phyloP scores from a whole-genome alignment of 2,113 vertebrate species.

The Strix uralensis region DNA sequence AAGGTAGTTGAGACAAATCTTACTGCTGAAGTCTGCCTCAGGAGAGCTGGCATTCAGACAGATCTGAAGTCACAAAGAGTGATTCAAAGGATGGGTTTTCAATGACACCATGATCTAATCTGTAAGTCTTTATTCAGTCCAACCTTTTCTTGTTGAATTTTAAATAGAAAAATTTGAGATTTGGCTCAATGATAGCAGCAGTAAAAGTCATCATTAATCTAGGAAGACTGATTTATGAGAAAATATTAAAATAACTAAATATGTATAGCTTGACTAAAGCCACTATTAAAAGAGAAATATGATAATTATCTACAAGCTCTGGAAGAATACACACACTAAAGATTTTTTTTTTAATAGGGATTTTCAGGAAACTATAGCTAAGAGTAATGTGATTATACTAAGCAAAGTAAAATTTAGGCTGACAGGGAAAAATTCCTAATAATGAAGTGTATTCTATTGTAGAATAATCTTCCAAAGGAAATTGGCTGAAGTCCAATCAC shows the following conservation, averaged over 20 bases:
- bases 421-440: slow-evolving; percentile 5
- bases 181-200: background rate
- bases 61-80: background rate
- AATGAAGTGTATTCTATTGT: slow-evolving; percentile 27
- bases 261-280: slow-evolving; percentile 24
- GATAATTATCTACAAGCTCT: slow-evolving; percentile 40
- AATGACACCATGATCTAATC: slow-evolving; percentile 4
- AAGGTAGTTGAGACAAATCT: slow-evolving; percentile 1
- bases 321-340: slow-evolving; percentile 2
- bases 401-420: slow-evolving; percentile 45
- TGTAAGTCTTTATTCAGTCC: slow-evolving; percentile 4
- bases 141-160: slow-evolving; percentile 21
- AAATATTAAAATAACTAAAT: slow-evolving; percentile 57
- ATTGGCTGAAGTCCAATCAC: slow-evolving; percentile 9
- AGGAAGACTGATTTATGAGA: slow-evolving; percentile 8
- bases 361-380: slow-evolving; percentile 42
- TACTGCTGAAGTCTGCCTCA: background rate
- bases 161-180: slow-evolving; percentile 42
- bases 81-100: slow-evolving; percentile 26
- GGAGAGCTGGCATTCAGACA: slow-evolving; percentile 4
- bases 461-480: slow-evolving; percentile 49
- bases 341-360: slow-evolving; percentile 12
- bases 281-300: slow-evolving; percentile 21
- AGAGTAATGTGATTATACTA: slow-evolving; percentile 40
- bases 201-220: slow-evolving; percentile 8